phyloP scores from a whole-genome alignment of 2,888 invertebrate species.

The Piscicola geometra region DNA sequence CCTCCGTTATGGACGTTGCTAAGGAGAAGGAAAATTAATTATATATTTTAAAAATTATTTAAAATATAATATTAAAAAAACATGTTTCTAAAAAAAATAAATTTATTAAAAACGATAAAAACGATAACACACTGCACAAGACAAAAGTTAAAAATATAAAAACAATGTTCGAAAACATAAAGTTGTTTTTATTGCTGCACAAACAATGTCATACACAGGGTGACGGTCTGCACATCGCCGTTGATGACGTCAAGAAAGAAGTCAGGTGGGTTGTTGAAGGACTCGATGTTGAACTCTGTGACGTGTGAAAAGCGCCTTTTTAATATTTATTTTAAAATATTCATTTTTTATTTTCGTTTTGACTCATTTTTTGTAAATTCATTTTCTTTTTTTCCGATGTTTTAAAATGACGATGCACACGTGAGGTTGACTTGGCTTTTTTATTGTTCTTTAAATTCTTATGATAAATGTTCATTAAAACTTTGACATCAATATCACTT shows the following conservation, averaged over 20 bases:
- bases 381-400: not conserved
- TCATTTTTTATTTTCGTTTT: not conserved
- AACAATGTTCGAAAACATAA: too few relatives aligned
- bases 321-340: constrained; percentile 1
- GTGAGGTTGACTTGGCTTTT: too few relatives aligned
- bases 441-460: too few relatives aligned
- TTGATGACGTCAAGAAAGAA: constrained; percentile 55
- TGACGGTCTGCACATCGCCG: constrained; percentile 46
- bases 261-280: constrained; percentile 55
- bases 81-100: too few relatives aligned
- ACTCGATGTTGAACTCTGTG: constrained; percentile 46
- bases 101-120: too few relatives aligned
- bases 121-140: too few relatives aligned
- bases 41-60: too few relatives aligned
- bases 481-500: too few relatives aligned
- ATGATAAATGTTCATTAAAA: too few relatives aligned
- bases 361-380: not conserved
- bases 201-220: not conserved
- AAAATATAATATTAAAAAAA: too few relatives aligned
- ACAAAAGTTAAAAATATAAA: too few relatives aligned
- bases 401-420: not conserved
- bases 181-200: too few relatives aligned
- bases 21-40: constrained; percentile 45
- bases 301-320: not conserved
- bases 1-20: constrained; percentile 39